phyloP scores from a whole-genome alignment of 2,797 vertebrate species.

The Megaceryle alcyon region DNA sequence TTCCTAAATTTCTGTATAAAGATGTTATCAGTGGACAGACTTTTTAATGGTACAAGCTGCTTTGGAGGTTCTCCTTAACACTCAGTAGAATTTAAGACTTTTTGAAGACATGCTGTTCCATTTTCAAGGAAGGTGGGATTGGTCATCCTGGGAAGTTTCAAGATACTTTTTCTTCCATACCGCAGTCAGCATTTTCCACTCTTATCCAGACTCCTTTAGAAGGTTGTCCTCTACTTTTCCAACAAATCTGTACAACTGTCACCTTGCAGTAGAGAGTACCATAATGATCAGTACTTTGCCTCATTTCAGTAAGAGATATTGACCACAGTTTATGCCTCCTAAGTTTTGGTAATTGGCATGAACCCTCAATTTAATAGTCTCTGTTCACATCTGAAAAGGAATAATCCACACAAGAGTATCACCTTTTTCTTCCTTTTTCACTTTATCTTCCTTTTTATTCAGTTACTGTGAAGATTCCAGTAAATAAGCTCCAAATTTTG shows the following conservation, averaged over 20 bases:
- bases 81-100: not conserved
- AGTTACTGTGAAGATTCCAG: not conserved
- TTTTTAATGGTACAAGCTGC: not conserved
- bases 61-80: not conserved
- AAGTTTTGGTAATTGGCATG: not conserved
- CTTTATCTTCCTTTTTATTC: not conserved
- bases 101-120: not conserved
- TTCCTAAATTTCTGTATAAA: not conserved
- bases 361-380: not conserved
- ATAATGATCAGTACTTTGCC: not conserved
- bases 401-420: not conserved
- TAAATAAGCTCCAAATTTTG: not conserved
- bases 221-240: not conserved
- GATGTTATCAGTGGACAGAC: not conserved
- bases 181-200: not conserved
- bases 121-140: not conserved
- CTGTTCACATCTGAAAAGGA: not conserved
- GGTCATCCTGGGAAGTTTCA: not conserved
- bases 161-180: not conserved
- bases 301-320: not conserved
- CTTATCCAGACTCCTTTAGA: not conserved
- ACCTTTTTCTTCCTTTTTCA: not conserved
- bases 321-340: not conserved
- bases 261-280: not conserved
- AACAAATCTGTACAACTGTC: not conserved